Evolutionary conservation across 2,113 vertebrate species (phyloP).

Genomic region (Bucco capensis): DNA sequence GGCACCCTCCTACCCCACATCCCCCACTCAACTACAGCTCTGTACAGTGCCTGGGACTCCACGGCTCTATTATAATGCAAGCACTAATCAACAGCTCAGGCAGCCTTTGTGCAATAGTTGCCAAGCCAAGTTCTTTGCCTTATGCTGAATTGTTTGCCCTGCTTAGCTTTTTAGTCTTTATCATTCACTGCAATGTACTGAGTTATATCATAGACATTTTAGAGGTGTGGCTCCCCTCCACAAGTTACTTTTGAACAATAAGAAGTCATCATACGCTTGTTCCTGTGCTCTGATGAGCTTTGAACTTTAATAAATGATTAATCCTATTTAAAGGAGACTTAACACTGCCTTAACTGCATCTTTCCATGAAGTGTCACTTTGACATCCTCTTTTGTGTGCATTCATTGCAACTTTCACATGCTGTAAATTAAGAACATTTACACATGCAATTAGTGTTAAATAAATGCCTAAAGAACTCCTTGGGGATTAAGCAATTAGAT

Average conservation of each 20-base stretch:
- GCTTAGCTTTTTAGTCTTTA: not conserved
- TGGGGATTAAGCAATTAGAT: slow-evolving; percentile 53
- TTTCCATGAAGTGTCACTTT: slow-evolving; percentile 26
- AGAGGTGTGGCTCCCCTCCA: not conserved
- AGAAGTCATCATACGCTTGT: not conserved
- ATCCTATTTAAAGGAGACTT: slow-evolving; percentile 34
- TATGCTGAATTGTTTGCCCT: not conserved
- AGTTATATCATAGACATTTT: not conserved
- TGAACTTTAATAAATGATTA: slow-evolving; percentile 50
- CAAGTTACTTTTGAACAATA: not conserved
- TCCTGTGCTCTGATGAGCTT: not conserved
- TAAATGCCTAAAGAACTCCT: slow-evolving; percentile 50
- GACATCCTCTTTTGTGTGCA: slow-evolving; percentile 35
- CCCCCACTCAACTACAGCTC: not conserved
- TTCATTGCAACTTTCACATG: slow-evolving; percentile 54
- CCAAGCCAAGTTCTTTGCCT: slow-evolving; percentile 11
- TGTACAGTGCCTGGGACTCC: not conserved
- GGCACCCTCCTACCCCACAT: accelerated
- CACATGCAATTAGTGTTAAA: slow-evolving; percentile 60
- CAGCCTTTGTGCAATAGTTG: not conserved
- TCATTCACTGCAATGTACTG: not conserved
- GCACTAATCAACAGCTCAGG: slow-evolving; percentile 33
- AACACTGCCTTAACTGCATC: slow-evolving; percentile 13
- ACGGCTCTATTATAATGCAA: not conserved
- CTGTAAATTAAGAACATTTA: slow-evolving; percentile 60